These are phyloP conservation scores for Cyprinella venusta DNA, from an alignment of 2,797 vertebrate species.

Conservation along the genomic window DNA sequence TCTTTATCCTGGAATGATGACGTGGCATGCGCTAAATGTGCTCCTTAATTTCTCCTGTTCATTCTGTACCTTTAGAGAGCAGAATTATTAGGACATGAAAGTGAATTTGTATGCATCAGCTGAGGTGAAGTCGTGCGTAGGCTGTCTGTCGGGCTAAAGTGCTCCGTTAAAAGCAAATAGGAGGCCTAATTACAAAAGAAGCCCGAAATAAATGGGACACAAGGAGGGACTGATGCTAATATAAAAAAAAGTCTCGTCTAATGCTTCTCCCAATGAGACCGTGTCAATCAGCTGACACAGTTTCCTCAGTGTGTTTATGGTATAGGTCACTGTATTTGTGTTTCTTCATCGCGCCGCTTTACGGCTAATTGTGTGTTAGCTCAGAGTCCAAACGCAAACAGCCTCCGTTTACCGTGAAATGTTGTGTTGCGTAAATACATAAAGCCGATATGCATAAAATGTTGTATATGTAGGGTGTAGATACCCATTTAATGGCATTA, in stretches of 20 bases:
- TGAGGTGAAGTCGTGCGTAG: conserved; percentile 50
- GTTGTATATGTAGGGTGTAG: no score
- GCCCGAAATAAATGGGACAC: conserved; percentile 22
- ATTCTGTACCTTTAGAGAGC: conserved; percentile 38
- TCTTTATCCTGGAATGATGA: not conserved
- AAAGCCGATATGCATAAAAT: not conserved
- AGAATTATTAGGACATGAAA: conserved; percentile 61
- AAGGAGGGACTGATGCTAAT: not conserved
- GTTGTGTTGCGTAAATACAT: not conserved
- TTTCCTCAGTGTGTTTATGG: not conserved
- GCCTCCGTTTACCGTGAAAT: not conserved
- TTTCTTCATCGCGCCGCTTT: not conserved
- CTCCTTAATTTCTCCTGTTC: conserved; percentile 16
- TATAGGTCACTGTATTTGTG: not conserved
- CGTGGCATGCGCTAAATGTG: conserved; percentile 3
- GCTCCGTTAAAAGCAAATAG: conserved; percentile 29
- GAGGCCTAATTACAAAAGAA: conserved; percentile 35
- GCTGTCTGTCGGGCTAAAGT: conserved; percentile 37
- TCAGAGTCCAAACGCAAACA: not conserved
- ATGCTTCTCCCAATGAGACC: not conserved
- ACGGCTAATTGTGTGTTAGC: not conserved
- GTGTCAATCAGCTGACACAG: not conserved
- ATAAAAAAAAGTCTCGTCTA: not conserved
- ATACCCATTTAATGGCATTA: no score
- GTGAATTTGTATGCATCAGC: conserved; percentile 57